Evolutionary conservation across 1,140 invertebrate species (phyloP).

Genomic region (Helicoverpa zea): DNA sequence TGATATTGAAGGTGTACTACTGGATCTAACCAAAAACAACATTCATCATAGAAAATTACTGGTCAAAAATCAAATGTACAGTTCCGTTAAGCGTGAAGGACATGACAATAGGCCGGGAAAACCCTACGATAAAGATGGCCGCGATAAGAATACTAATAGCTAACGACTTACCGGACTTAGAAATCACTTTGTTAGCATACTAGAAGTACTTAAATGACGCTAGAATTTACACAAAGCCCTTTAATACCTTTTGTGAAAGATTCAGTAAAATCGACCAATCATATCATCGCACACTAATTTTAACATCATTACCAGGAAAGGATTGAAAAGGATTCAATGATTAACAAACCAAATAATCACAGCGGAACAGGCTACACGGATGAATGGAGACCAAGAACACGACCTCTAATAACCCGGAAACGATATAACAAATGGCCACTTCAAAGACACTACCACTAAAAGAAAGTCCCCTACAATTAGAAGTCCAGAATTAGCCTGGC

Average conservation of each 20-base stretch:
- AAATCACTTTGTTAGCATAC: too few relatives aligned
- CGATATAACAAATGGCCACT: conserved; percentile 4
- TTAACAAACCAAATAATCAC: too few relatives aligned
- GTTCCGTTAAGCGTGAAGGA: conserved; percentile 7
- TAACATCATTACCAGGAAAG: too few relatives aligned
- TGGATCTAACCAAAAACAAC: neutral
- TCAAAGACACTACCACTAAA: conserved; percentile 16
- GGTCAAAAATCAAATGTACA: neutral
- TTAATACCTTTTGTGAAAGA: too few relatives aligned
- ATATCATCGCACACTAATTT: neutral
- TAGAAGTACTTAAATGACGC: neutral
- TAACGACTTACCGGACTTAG: conserved; percentile 1
- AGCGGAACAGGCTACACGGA: too few relatives aligned
- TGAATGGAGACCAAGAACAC: neutral
- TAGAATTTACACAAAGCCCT: neutral
- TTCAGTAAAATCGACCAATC: too few relatives aligned
- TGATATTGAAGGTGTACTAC: too few relatives aligned
- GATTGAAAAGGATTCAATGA: too few relatives aligned
- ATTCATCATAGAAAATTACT: neutral
- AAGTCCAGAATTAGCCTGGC: conserved; percentile 52
- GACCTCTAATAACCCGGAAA: conserved; percentile 19
- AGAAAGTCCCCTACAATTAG: conserved; percentile 42
- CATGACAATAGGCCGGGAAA: conserved; percentile 21
- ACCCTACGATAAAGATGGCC: conserved; percentile 11
- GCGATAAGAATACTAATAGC: conserved; percentile 26